Conservation (phyloP, 2,797 vertebrate genomes). For the Tragopan temminckii region DNA sequence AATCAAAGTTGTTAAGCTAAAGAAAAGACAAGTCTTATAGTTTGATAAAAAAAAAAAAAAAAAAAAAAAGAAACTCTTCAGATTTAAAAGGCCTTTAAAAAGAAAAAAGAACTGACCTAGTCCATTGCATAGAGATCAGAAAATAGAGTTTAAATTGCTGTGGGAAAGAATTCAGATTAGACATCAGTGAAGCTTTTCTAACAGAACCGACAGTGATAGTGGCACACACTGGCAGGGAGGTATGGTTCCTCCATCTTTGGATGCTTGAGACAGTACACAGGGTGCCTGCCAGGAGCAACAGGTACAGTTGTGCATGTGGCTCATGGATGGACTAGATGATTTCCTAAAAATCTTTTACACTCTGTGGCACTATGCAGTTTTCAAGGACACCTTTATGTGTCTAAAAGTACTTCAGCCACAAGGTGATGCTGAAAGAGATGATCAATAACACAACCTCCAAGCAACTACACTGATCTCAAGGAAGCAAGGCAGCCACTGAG, state of each 20-base stretch:
- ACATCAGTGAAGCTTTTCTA: background rate
- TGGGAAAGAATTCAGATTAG: background rate
- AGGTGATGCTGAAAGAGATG: background rate
- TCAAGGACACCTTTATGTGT: background rate
- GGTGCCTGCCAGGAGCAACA: background rate
- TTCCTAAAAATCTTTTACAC: background rate
- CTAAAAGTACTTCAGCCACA: background rate
- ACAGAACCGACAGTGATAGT: background rate
- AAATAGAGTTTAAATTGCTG: background rate
- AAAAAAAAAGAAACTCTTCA: background rate
- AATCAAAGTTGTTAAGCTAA: background rate
- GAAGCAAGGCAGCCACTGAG: background rate
- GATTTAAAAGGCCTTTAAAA: constrained; percentile 5
- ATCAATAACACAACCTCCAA: background rate
- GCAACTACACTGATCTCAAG: accelerated
- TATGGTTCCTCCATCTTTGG: background rate
- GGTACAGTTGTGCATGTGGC: background rate
- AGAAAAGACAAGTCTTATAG: background rate
- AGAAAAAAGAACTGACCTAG: background rate
- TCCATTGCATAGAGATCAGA: background rate
- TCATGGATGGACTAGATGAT: background rate
- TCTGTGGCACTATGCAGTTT: background rate
- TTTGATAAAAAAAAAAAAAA: background rate
- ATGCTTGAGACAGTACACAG: background rate
- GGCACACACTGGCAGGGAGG: background rate